Evolutionary conservation across 2,888 invertebrate species (phyloP), one percentile per base, ranked within the genome.

Genomic region (Orthosia cruda): DNA sequence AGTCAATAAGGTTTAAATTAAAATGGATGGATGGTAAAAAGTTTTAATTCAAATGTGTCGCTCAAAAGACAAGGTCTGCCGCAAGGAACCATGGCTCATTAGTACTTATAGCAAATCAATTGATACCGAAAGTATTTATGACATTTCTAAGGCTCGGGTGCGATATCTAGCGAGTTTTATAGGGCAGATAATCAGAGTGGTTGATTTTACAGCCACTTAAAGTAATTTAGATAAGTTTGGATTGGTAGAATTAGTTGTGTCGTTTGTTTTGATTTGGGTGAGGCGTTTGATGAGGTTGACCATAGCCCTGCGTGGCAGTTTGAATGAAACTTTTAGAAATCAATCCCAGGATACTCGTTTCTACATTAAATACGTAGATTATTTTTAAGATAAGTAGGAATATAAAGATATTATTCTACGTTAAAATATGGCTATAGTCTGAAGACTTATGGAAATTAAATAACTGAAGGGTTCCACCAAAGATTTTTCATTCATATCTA

Each of bases 61-160:
- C 86, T 88, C 90, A 91, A 92, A 89, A 91, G 92, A 90, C 92
- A 89, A 89, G 87, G 83, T 89, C 87, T 85, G 84, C 85, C 78
- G 89, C 90, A 91, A 91, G 92, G 89, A 90, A 91, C 90, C 87
- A 89, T 87, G 90, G 81, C 92, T 93, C 92, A 93, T 93, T 93
- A 93, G 92, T 91, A 89, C 89, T 92, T 87, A 86, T 88, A 87
- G 87, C 89, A 89, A 91, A 92, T 92, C 92, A 92, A 93, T 92
- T 92, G 91, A 89, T 90, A 89, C 89, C 84, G 81, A 87, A 81
- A 85, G 77, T 88, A 88, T 91, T 89, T 87, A 86, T 84, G 81
- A 85, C 71, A 73, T 67, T 66, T 18, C n/a, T 82, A 62, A 79
- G 75, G 81, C 65, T 13, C 45, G 50, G 83, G 83, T 79, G 74